Conservation (phyloP, 2,797 vertebrate species). For the Trachurus trachurus region DNA sequence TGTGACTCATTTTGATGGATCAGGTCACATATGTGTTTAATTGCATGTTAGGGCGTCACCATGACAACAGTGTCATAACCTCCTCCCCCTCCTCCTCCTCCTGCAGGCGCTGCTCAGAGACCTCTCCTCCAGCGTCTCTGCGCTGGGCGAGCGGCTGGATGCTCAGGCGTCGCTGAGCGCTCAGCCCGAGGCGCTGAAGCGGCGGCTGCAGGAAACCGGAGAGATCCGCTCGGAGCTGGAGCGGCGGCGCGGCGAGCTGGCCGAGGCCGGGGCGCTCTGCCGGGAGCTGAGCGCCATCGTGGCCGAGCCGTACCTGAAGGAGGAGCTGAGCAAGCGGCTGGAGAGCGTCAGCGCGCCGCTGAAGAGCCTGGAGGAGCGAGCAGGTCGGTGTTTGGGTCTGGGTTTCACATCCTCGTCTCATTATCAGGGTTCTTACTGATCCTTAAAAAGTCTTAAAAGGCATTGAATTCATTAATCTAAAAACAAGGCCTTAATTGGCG, state of each 20-base stretch:
- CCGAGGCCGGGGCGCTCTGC: slow-evolving; percentile 91
- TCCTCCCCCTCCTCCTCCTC: neutral
- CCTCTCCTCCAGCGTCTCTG: slow-evolving; percentile 90
- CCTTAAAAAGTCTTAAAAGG: no score
- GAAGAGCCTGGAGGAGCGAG: slow-evolving; percentile 93
- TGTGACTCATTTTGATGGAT: no score
- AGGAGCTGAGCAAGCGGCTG: slow-evolving; percentile 95
- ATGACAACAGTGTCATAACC: neutral
- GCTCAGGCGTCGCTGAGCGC: slow-evolving; percentile 91
- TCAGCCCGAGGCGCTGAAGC: slow-evolving; percentile 93
- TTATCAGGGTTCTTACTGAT: no score
- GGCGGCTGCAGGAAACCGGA: slow-evolving; percentile 94
- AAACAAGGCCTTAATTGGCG: no score
- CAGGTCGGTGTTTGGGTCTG: slow-evolving; percentile 84
- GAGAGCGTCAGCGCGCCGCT: slow-evolving; percentile 92
- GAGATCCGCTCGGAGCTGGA: slow-evolving; percentile 95
- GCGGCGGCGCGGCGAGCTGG: slow-evolving; percentile 87
- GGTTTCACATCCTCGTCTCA: no score
- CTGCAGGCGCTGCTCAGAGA: slow-evolving; percentile 87
- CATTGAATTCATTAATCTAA: no score
- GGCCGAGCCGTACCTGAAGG: slow-evolving; percentile 95
- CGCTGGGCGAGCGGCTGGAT: slow-evolving; percentile 89
- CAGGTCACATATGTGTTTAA: no score
- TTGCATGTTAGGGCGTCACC: no score
- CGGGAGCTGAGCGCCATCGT: slow-evolving; percentile 92